Evolutionary conservation across 2,888 invertebrate species (phyloP), one percentile per base, ranked within the genome.

Genomic region (Clostera curtula): DNA sequence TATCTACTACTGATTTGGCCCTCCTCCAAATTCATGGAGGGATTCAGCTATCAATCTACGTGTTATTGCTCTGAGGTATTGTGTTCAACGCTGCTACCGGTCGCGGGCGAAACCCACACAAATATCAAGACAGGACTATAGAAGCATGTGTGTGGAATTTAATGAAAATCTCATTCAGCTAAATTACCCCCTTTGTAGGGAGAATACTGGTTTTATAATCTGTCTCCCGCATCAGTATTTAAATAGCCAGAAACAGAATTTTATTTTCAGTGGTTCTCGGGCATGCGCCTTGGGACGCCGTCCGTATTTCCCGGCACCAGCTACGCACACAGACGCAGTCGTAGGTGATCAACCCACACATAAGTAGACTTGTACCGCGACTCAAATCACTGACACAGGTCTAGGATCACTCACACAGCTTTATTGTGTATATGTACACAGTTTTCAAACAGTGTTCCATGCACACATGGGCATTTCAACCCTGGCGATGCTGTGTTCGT

Each of bases 401-500:
- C 56, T 55, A 49, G 56, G 57, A 56, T 54, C 54, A 62, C 66
- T 20, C 70, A 67, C 68, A 75, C 70, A 36, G 16, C 2, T 4
- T 26, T 16, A 27, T 10, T 12, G 29, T 24, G 8, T 41, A 40
- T 58, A 26, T 13, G 40, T 39, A 60, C 41, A 39, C 15, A 20
- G 37, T 43, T 38, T 44, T 49, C 36, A 35, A 34, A 64, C 55
- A 45, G 27, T 40, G 29, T 32, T 33, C 22, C 37, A 64, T 69
- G 29, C 76, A 73, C 62, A 77, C 77, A 48, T 22, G 18, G 9
- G 34, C 27, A 45, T 6, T 7, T 31, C 56, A 55, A 65, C 74
- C 76, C 75, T 56, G 74, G 72, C 57, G 48, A 48, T 57, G 57
- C 61, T 59, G 55, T 55, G 52, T 68, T 57, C 69, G 72, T 68